Base-by-base conservation (phyloP, 2,797 vertebrate species). In the Amblyopsis hoosieri region DNA sequence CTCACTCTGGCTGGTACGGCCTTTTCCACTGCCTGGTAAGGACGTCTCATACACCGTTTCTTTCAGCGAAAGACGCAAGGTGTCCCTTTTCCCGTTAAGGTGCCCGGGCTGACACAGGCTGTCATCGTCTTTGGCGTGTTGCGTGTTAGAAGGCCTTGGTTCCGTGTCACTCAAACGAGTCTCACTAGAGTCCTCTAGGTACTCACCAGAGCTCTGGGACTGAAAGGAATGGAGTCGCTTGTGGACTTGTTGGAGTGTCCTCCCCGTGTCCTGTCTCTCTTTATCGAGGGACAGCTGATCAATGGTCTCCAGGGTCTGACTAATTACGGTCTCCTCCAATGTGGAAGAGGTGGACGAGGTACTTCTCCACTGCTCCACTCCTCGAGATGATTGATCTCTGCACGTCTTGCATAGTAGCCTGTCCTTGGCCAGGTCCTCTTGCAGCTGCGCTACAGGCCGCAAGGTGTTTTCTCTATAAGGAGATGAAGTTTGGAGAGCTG, bases 401-500 rank as follows among this genome's bases (percentile, higher is more conserved):
- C 92, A 94, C 45, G 89, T 87, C 76, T 89, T 90, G 68, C 93
- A 94, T 57, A 92, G 79, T 62, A 80, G 67, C 57, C 80, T 85
- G 60, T 90, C 87, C 57, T 85, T 85, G 9, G 75, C 69, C n/a
- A 51, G 4, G 45, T 90, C 81, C 10, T 78, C 69, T 45, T 86
- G 65, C 50, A 57, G 13, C 64, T 50, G 48, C 54, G 74, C 59
- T 45, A 58, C 75, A 31, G 89, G 82, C 45, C 66, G 76, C 4
- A 82, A 73, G 46, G 77, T 71, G 71, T 85, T 90, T 72, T 88
- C 91, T 87, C 94, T 97, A 82, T 98, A 98, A 0, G 97, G 97
- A 55, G 97, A 98, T 45, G 97, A 99, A 1, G 97, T 99, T 84
- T 99, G 97, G 66, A 98, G 66, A 14, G 95, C 97, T 0, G 94